phyloP scores from a whole-genome alignment of 2,797 vertebrate genomes.

The Thripadectes ignobilis region DNA sequence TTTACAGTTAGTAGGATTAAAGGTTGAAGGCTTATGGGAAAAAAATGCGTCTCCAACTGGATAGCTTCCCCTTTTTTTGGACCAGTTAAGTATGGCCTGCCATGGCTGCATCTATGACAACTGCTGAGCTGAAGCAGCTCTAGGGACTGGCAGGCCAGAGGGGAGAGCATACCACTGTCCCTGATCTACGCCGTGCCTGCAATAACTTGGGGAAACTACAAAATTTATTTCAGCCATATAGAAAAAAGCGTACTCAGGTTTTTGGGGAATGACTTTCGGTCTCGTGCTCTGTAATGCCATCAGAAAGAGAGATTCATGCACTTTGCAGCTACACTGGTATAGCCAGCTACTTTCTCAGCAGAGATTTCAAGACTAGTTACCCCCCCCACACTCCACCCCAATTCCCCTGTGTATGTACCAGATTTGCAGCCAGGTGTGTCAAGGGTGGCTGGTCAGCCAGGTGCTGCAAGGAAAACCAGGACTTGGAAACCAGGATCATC shows the following conservation, averaged over 20 bases:
- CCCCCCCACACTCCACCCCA: fast-evolving
- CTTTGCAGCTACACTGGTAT: not conserved
- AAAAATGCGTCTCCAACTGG: slow-evolving; percentile 1
- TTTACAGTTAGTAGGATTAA: slow-evolving; percentile 46
- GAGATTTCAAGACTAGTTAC: not conserved
- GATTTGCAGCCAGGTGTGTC: not conserved
- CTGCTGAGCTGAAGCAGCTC: not conserved
- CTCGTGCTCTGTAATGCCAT: not conserved
- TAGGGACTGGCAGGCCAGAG: not conserved
- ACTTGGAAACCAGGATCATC: not conserved
- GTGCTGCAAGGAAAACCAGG: not conserved
- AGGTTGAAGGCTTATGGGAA: slow-evolving; percentile 42
- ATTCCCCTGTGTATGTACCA: not conserved
- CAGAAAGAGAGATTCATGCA: not conserved
- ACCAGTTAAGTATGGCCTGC: not conserved
- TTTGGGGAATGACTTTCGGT: not conserved
- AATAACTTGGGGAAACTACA: not conserved
- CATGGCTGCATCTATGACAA: not conserved
- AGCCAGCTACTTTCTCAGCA: not conserved
- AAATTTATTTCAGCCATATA: not conserved
- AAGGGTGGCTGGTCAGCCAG: not conserved
- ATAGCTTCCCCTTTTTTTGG: not conserved
- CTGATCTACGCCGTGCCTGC: not conserved
- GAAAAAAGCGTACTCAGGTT: not conserved
- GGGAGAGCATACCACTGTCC: not conserved